phyloP scores from a whole-genome alignment of 2,888 invertebrate species.

The Odiellus spinosus region DNA sequence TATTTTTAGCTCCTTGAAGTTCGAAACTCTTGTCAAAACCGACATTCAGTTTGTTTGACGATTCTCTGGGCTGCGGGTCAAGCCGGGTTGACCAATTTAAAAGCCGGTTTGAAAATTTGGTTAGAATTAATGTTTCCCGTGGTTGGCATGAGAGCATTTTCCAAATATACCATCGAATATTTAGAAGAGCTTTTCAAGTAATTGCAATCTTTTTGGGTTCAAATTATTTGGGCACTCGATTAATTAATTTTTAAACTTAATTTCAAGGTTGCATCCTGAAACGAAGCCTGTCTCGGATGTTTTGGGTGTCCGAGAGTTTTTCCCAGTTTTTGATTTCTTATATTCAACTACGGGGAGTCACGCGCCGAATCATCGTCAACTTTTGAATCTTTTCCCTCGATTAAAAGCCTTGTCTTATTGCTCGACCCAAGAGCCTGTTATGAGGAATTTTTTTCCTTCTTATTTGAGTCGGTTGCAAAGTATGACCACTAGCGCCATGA shows the following conservation, averaged over 20 bases:
- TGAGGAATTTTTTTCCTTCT: slow-evolving; percentile 41
- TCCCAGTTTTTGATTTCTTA: slow-evolving; percentile 27
- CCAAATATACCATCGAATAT: slow-evolving; percentile 29
- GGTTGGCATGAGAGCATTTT: slow-evolving; percentile 25
- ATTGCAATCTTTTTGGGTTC: slow-evolving; percentile 3
- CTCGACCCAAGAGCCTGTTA: no score
- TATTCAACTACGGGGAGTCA: slow-evolving; percentile 24
- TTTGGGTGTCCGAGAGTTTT: slow-evolving; percentile 28
- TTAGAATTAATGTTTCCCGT: slow-evolving; percentile 30
- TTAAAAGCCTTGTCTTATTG: slow-evolving; percentile 23
- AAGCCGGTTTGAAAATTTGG: slow-evolving; percentile 32
- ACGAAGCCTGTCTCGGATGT: slow-evolving; percentile 23
- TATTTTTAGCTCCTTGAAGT: slow-evolving; percentile 22
- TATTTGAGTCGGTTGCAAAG: slow-evolving; percentile 45
- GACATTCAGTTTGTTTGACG: slow-evolving; percentile 26
- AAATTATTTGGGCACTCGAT: not conserved
- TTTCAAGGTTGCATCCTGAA: slow-evolving; percentile 18
- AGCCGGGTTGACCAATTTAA: slow-evolving; percentile 26
- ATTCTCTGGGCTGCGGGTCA: slow-evolving; percentile 32
- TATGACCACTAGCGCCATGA: slow-evolving; percentile 36
- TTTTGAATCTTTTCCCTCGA: slow-evolving; percentile 27
- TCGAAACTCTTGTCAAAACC: slow-evolving; percentile 28
- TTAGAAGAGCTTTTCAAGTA: slow-evolving; percentile 28
- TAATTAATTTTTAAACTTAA: slow-evolving; percentile 1
- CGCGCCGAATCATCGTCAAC: slow-evolving; percentile 25